Evolutionary conservation across 2,113 vertebrate genomes (phyloP), one percentile per base, ranked within the genome.

Genomic region (Malurus elegans): DNA sequence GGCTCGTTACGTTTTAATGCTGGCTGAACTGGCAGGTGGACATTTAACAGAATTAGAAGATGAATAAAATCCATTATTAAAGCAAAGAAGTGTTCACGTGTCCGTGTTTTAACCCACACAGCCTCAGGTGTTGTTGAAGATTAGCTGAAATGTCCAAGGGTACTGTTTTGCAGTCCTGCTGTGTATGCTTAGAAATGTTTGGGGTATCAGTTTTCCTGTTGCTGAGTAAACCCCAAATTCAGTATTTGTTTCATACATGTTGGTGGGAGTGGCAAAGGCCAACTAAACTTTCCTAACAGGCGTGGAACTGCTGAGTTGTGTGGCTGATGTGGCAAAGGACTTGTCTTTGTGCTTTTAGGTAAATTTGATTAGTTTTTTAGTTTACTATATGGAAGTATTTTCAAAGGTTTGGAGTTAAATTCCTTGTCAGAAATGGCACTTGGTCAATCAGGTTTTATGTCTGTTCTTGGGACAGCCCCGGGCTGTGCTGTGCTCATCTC

Each of bases 231-330:
- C 24, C 12, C 45, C 20, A 48, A 21, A 48, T 19, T 18, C 21
- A 71, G 21, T 24, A 38, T 65, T 82, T 79, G 16, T 57, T 82
- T 60, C 10, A 13, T 15, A 9, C 17, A 3, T 73, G 24, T 18
- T 34, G 44, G 16, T 21, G 2, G 8, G 11, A 1, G 29, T 4
- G 12, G 16, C 8, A 25, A 54, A 44, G 32, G 4, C 6, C 23
- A 56, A 13, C 11, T 17, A 12, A 23, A 54, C 45, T 48, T 93
- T 34, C 12, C 45, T 47, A 32, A 14, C 13, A 50, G 48, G 4
- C 8, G 4, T 32, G 14, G 17, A 67, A 25, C 36, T 44, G 14
- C 32, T 23, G 19, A 20, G 19, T 53, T 29, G 2, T 0, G 0
- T 25, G 66, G 29, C 26, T 62, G n/a, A 17, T 44, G 10, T 58